Percentiles rank a stretch among this genome's conserved stretches.
phyloP scores from a whole-genome alignment of 2,888 invertebrate species.

The Xiphydria camelus region DNA sequence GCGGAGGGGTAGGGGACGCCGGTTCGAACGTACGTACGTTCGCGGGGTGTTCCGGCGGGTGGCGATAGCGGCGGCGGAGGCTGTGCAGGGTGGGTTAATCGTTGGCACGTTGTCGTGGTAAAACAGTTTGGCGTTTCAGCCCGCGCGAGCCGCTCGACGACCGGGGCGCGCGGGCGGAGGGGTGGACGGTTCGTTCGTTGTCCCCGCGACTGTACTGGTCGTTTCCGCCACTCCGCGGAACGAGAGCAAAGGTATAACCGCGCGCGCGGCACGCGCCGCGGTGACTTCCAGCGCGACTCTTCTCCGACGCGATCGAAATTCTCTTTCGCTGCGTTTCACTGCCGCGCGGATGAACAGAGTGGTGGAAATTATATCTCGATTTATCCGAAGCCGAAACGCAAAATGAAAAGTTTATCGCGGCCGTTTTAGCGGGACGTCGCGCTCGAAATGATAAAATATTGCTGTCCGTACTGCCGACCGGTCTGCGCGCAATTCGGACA shows the following conservation, averaged over 20 bases:
- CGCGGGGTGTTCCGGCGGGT: constrained; percentile 10
- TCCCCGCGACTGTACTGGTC: no score
- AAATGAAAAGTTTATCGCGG: constrained; percentile 49
- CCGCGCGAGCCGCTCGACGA: constrained; percentile 15
- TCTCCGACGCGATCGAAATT: not conserved
- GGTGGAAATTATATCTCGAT: no score
- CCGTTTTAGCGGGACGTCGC: constrained; percentile 41
- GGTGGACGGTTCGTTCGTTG: no score
- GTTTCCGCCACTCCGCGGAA: no score
- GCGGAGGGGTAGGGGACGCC: not conserved
- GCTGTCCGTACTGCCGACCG: constrained; percentile 6
- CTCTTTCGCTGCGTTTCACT: no score
- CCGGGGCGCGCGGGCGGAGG: no score
- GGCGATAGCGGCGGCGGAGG: constrained; percentile 17
- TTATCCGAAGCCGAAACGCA: constrained; percentile 33
- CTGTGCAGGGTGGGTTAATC: constrained; percentile 45
- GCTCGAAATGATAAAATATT: constrained; percentile 44
- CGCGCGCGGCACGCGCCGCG: not conserved
- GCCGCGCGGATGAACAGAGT: no score
- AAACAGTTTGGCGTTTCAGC: constrained; percentile 50
- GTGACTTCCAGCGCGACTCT: not conserved
- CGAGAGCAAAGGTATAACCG: not conserved
- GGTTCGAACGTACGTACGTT: not conserved
- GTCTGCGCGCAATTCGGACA: no score
- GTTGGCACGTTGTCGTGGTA: constrained; percentile 50